A percentile compares a stretch with the other conserved stretches of the same genome.
These are phyloP conservation scores for Ectemnius lituratus DNA, from an alignment of 2,888 invertebrate species.

Conservation along the genomic window DNA sequence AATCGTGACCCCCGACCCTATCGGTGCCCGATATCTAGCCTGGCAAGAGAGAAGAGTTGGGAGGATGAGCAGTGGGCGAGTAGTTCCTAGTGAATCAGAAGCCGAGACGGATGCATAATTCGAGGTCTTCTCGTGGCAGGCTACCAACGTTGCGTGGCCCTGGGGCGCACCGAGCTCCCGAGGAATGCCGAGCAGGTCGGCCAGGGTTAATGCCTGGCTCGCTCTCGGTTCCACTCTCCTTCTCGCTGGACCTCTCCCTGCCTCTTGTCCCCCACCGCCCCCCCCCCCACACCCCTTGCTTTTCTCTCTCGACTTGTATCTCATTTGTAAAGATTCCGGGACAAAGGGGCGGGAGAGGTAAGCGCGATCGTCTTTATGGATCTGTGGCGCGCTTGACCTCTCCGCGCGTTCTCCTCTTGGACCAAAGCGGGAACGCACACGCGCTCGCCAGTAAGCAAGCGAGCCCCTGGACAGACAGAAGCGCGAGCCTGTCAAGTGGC, in stretches of 20 bases:
- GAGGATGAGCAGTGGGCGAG: slow-evolving; percentile 8
- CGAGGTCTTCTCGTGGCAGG: slow-evolving; percentile 42
- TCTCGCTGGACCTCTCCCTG: neutral
- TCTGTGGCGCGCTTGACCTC: slow-evolving; percentile 67
- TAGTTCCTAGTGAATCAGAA: slow-evolving; percentile 52
- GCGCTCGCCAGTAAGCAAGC: no score
- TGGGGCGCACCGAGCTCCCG: slow-evolving; percentile 27
- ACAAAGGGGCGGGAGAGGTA: slow-evolving; percentile 66
- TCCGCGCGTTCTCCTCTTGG: slow-evolving; percentile 45
- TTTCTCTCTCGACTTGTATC: slow-evolving; percentile 63
- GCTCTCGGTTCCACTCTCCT: neutral
- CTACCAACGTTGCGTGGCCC: slow-evolving; percentile 5
- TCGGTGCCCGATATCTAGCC: slow-evolving; percentile 31
- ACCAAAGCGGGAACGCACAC: slow-evolving; percentile 40
- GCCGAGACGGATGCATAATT: slow-evolving; percentile 63
- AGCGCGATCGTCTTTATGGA: slow-evolving; percentile 66
- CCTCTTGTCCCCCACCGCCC: no score
- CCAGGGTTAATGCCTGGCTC: slow-evolving; percentile 61
- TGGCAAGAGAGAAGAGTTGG: slow-evolving; percentile 6
- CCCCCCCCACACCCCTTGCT: no score
- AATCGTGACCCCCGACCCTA: slow-evolving; percentile 37
- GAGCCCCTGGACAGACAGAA: slow-evolving; percentile 72
- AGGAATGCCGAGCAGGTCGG: slow-evolving; percentile 66
- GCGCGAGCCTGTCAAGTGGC: slow-evolving; percentile 76
- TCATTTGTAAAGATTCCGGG: slow-evolving; percentile 76